Percentiles rank a stretch among this genome's conserved stretches.
phyloP scores from a whole-genome alignment of 1,140 invertebrate genomes.

The Drosophila sucinea region DNA sequence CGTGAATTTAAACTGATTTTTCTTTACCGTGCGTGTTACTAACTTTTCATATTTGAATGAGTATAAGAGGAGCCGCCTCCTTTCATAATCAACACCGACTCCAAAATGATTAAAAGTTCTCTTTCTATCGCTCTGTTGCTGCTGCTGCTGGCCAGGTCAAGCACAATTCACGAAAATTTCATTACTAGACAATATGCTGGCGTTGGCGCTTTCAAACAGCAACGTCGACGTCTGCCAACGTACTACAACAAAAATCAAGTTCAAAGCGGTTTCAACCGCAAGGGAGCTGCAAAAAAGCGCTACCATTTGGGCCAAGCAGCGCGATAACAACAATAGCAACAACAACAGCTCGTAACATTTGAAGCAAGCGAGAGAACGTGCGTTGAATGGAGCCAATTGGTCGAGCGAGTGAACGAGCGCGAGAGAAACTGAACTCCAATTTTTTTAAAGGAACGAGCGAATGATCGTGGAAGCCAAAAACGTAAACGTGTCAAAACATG shows the following conservation, averaged over 20 bases:
- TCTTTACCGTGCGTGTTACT: slow-evolving; percentile 36
- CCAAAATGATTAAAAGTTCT: not conserved
- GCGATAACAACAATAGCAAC: slow-evolving; percentile 25
- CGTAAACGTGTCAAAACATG: slow-evolving; percentile 72
- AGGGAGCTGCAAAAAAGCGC: slow-evolving; percentile 47
- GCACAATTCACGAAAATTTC: slow-evolving; percentile 30
- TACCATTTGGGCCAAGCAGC: slow-evolving; percentile 59
- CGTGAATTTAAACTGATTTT: slow-evolving; percentile 18
- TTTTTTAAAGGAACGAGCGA: slow-evolving; percentile 35
- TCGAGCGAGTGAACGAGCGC: slow-evolving; percentile 22
- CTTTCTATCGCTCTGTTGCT: not conserved
- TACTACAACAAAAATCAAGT: slow-evolving; percentile 63
- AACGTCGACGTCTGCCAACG: slow-evolving; percentile 22
- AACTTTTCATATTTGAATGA: slow-evolving; percentile 57
- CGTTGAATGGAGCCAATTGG: slow-evolving; percentile 44
- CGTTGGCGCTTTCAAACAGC: slow-evolving; percentile 3
- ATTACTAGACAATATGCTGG: slow-evolving; percentile 32
- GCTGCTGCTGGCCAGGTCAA: not conserved
- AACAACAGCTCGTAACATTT: slow-evolving; percentile 7
- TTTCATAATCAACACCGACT: not conserved
- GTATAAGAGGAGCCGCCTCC: slow-evolving; percentile 29
- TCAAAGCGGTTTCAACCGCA: slow-evolving; percentile 72
- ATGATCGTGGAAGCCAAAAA: slow-evolving; percentile 33
- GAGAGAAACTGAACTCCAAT: slow-evolving; percentile 22
- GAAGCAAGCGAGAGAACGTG: slow-evolving; percentile 35